Base-by-base conservation (phyloP, 2,888 invertebrate species). In the Amblyjoppa fuscipennis region DNA sequence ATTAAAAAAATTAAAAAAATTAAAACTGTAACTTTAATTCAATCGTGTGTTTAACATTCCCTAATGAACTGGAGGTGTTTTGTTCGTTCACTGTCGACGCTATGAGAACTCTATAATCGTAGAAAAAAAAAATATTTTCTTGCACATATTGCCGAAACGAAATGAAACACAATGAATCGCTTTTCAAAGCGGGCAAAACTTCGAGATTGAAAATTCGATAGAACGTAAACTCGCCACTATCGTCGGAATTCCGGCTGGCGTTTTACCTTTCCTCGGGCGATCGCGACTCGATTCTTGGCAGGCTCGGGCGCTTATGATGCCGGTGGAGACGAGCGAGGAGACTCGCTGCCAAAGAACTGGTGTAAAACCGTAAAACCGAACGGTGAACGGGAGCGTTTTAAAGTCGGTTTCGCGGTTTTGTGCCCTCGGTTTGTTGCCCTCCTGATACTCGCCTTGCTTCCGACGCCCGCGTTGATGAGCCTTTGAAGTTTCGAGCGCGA, bases 301-400 rank as follows among this genome's bases (percentile, higher is more conserved):
- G 68, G 76, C 71, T 78, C 25, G 59, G 34, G 66, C 11, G 64
- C 13, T 64, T 49, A 53, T 25, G 41, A 45, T n/a, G 9, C 56
- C 51, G 53, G 61, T 25, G 49, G 49, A 25, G 16, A 28, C 3
- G 53, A 41, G 68, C 56, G 28, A 38, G 56, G 53, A n/a, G 41
- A 45, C 61, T 49, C 61, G 25, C 11, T 61, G 45, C 68, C 45
- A 59, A 28, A 69, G 59, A 77, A 77, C 76, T 69, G 51, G 34
- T 68, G 68, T 13, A 81, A 81, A 81, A 64, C 66, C 56, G 53
- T 80, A 74, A 84, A 84, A 81, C 69, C 64, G 69, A 84, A 84
- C 69, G 74, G 49, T 59, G 70, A 49, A 20, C 25, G 41, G 31
- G 53, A 61, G 61, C 25, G 41, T 66, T 73, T 66, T 66, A 64